Evolutionary conservation across 2,888 invertebrate genomes (phyloP), one percentile per base, ranked within the genome.

Genomic region (Andrena trimmerana): DNA sequence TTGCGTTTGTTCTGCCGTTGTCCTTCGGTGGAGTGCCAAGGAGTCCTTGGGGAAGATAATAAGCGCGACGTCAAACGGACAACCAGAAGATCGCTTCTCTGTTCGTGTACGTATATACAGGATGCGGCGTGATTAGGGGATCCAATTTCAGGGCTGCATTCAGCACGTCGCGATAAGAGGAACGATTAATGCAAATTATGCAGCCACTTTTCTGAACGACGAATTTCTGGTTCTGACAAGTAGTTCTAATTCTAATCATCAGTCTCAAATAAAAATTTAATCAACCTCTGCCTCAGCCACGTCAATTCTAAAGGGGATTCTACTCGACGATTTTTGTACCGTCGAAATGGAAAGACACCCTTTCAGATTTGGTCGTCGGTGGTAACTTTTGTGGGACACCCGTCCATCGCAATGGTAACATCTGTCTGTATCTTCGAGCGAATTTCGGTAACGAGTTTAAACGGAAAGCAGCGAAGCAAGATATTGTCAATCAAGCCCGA

Each of bases 401-500:
- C 20, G 24, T 27, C 27, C 8, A 13, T 57, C 5, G 24, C 24
- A 27, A 24, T 57, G 57, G 42, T 42, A 71, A 48, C 60, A 36
- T 52, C 36, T 24, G 63, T 31, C 31, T 16, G 10, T n/a, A n/a
- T 31, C 33, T 2, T 24, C 29, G 42, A 13, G 4, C n/a, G 63
- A 80, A 69, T 73, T 65, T 36, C 59, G 13, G 42, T 33, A 52
- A 59, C 59, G 50, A 52, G 20, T 50, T 60, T 42, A 63, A 73
- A 72, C 27, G 50, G 48, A 65, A 78, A 66, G 81, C 81, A 68
- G 57, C 59, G 74, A 42, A 48, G 86, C 84, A 68, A 72, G 89
- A 83, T 89, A 88, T 89, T 83, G 78, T 87, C 84, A 78, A 88
- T 88, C 87, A 79, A 60, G 76, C 29, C 16, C 72, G 67, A 84